These are phyloP conservation scores for Epistrophella euchroma DNA, from an alignment of 2,888 invertebrate genomes.

Conservation along the genomic window DNA sequence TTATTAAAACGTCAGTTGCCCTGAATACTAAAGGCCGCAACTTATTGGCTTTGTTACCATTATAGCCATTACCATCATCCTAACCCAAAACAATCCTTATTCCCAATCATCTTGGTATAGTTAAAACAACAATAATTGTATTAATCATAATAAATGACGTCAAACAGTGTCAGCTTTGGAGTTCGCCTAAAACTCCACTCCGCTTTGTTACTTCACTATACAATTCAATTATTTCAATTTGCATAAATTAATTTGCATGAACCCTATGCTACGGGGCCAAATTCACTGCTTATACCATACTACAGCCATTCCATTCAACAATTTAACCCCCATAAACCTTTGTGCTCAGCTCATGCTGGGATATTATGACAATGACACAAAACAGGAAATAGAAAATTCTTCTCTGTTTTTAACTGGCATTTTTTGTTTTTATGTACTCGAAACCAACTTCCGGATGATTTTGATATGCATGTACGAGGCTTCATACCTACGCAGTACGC, in stretches of 20 bases:
- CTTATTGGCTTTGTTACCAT: not conserved
- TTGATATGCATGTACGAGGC: constrained; percentile 12
- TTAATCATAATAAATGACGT: constrained; percentile 6
- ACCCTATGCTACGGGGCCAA: constrained; percentile 41
- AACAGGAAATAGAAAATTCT: constrained; percentile 22
- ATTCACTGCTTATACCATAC: constrained; percentile 35
- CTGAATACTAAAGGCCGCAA: not conserved
- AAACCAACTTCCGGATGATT: constrained; percentile 20
- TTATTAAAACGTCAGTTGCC: not conserved
- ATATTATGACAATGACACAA: not conserved
- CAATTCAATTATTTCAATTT: constrained; percentile 58
- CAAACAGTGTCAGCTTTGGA: constrained; percentile 16
- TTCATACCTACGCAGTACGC: constrained; percentile 13
- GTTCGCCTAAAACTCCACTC: not conserved
- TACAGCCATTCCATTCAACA: not conserved
- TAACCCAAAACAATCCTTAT: not conserved
- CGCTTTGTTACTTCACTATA: not conserved
- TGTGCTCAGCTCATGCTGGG: not conserved
- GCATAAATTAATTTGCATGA: constrained; percentile 72
- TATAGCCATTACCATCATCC: not conserved
- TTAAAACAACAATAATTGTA: constrained; percentile 12
- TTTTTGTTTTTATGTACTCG: constrained; percentile 17
- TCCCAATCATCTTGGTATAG: not conserved
- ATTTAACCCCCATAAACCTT: not conserved
- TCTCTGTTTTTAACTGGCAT: constrained; percentile 6